A percentile compares a stretch with the other conserved stretches of the same genome.
phyloP scores from a whole-genome alignment of 2,113 vertebrate species.

The Parus major region DNA sequence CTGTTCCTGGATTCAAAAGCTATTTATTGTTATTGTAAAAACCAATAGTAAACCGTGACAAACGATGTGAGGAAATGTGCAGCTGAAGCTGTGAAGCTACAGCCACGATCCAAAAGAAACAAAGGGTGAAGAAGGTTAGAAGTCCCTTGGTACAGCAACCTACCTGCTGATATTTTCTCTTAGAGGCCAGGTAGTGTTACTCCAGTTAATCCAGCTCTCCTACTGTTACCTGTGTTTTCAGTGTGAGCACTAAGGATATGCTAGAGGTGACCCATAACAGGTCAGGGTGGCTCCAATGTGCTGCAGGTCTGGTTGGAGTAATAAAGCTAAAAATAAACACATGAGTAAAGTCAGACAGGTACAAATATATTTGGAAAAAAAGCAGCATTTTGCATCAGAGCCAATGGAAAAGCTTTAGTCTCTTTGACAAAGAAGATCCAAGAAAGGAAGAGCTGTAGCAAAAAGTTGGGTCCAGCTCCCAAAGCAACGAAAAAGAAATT shows the following conservation, averaged over 20 bases:
- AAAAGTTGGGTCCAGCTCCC: background rate
- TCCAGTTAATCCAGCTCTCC: background rate
- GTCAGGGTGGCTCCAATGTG: background rate
- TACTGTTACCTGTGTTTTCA: background rate
- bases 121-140: background rate
- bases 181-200: background rate
- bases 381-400: fast-evolving
- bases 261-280: background rate
- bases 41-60: background rate
- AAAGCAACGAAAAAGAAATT: background rate
- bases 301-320: background rate
- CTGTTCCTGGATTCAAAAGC: background rate
- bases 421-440: background rate
- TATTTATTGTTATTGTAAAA: background rate
- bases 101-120: background rate
- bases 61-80: fast-evolving
- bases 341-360: background rate
- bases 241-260: fast-evolving
- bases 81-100: background rate
- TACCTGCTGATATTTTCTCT: background rate
- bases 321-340: background rate
- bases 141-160: background rate
- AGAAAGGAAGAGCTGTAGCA: background rate
- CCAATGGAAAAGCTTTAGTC: background rate
- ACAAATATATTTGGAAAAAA: background rate